phyloP scores from a whole-genome alignment of 2,888 invertebrate genomes.

The Ormyrus labotus region DNA sequence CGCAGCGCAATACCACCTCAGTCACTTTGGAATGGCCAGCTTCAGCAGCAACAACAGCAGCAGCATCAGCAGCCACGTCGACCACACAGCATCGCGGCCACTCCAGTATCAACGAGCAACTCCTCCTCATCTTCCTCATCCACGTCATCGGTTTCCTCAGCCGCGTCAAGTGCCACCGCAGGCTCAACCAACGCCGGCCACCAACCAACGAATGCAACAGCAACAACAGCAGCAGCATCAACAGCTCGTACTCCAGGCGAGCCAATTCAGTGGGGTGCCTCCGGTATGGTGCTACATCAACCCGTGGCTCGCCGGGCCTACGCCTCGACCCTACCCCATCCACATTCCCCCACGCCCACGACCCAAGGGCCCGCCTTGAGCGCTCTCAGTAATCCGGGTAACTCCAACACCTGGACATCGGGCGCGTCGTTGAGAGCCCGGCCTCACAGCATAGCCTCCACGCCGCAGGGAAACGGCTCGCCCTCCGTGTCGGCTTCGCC shows the following conservation, averaged over 20 bases:
- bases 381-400: conserved; percentile 68
- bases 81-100: conserved; percentile 82
- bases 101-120: conserved; percentile 67
- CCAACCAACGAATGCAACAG: conserved; percentile 53
- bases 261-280: conserved; percentile 73
- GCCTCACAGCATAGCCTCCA: conserved; percentile 73
- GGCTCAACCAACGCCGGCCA: conserved; percentile 52
- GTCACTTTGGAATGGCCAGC: conserved; percentile 74
- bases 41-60: conserved; percentile 76
- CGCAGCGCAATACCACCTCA: conserved; percentile 72
- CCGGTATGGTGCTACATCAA: conserved; percentile 73
- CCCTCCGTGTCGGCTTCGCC: conserved; percentile 73
- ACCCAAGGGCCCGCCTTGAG: conserved; percentile 69
- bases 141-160: conserved; percentile 56
- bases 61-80: conserved; percentile 74
- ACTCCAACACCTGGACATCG: conserved; percentile 70
- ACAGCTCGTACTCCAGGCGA: conserved; percentile 68
- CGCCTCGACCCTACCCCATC: conserved; percentile 77
- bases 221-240: conserved; percentile 7
- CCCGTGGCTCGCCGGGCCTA: conserved; percentile 72
- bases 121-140: conserved; percentile 58
- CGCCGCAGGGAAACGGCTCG: conserved; percentile 63
- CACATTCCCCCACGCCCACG: conserved; percentile 77
- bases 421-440: conserved; percentile 66
- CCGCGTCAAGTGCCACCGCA: conserved; percentile 43